Evolutionary conservation across 2,113 vertebrate genomes (phyloP), one percentile per base, ranked within the genome.

Genomic region (Romanogobio albipinnatus): DNA sequence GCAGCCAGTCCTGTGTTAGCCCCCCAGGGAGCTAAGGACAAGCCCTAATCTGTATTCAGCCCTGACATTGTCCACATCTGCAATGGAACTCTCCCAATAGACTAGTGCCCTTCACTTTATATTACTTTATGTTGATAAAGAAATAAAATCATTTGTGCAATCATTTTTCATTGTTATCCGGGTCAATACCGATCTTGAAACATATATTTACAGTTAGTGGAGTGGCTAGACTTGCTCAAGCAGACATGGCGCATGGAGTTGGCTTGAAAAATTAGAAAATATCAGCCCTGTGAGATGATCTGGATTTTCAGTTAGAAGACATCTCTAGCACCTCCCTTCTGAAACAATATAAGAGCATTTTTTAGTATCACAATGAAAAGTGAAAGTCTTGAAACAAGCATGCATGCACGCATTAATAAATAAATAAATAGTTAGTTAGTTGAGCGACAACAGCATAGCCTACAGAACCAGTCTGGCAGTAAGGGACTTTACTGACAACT

Each of bases 41-140:
- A 94, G 96, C 95, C 95, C 97, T 99, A 96, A 99, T 99, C 97
- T 98, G 97, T 98, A 99, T 99, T 97, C 98, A 98, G 97, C 96
- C 95, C 96, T 99, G 98, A 99, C 98, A 98, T 99, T 99, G 98
- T 97, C 96, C 96, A 96, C 96, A 98, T 98, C 96, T 98, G 97
- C 98, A 97, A 98, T 96, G 97, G 97, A 97, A 99, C 96, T 98
- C 97, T 97, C 97, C 97, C 97, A 97, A 97, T 96, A 98, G 97
- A 98, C 96, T 97, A 96, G 96, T 98, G 97, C 98, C 97, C 97
- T 98, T 99, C 97, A 96, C 97, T 97, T 97, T 98, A 96, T 98
- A 98, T 98, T 98, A 97, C 97, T 98, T 98, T 98, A 98, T 39
- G 39, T 39, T 39, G 39, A 39, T 39, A 39, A 39, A 39, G 39